Evolutionary conservation across 2,888 invertebrate species (phyloP), one percentile per base, ranked within the genome.

Genomic region (Lycaena phlaeas): DNA sequence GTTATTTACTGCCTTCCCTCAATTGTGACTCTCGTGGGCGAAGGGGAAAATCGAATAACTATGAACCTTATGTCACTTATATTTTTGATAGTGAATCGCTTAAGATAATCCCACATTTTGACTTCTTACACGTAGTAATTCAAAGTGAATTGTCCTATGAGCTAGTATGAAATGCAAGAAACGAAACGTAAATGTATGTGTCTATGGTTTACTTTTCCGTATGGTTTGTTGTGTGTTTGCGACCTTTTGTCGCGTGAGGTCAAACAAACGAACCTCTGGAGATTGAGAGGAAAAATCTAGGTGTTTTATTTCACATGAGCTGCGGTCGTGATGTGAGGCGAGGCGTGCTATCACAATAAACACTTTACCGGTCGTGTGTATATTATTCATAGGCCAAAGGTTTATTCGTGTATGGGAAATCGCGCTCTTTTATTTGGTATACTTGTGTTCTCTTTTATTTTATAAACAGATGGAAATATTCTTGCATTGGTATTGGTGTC

Each of bases 1-100:
- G 75, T 82, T 84, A 81, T 82, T 82, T 84, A 82, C 79, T 74
- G 65, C 79, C 70, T 74, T 71, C 72, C 72, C 71, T 69, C 73
- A 65, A 72, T 68, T 69, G 60, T 53, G 53, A 59, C 65, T 63
- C 68, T 66, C 64, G 54, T 64, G 61, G 53, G 57, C 53, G 61
- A 68, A 60, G 48, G 39, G 30, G 28, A 22, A 12, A 25, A 42
- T 43, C 67, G 67, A 61, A 52, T 64, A 59, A 78, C 64, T 68
- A 57, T 66, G 53, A 44, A 72, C 73, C 69, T 68, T 79, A 69
- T 61, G 27, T 50, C 52, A 62, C 45, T 43, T 46, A 46, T 42
- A 53, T 34, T 54, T 59, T 68, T 52, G 68, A 57, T 53, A 54
- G 58, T 59, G 63, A 71, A 65, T 74, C 54, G 64, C 46, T 53